phyloP scores from a whole-genome alignment of 1,140 invertebrate species.

The Sitophilus oryzae region DNA sequence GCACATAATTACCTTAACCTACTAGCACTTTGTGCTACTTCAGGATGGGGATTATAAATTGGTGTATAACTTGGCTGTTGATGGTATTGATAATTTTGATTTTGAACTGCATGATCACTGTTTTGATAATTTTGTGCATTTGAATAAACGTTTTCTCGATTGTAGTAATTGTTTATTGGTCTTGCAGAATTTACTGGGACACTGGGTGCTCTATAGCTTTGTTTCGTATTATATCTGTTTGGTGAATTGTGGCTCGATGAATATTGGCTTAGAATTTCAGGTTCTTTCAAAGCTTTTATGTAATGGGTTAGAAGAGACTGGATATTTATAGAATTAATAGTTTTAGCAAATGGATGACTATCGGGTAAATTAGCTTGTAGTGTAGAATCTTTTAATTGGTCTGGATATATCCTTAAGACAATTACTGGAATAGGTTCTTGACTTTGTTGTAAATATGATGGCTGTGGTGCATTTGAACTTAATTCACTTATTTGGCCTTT shows the following conservation, averaged over 20 bases:
- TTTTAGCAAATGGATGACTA: conserved; percentile 48
- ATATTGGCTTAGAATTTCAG: conserved; percentile 14
- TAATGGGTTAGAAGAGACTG: conserved; percentile 41
- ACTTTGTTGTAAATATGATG: conserved; percentile 10
- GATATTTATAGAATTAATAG: conserved; percentile 50
- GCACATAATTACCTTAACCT: no score
- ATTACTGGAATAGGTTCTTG: conserved; percentile 49
- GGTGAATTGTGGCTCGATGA: background rate
- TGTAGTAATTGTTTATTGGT: conserved; percentile 20
- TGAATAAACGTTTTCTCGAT: conserved; percentile 27
- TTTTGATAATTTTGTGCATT: conserved; percentile 9
- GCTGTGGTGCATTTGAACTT: conserved; percentile 27
- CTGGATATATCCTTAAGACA: conserved; percentile 51
- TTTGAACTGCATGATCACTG: background rate
- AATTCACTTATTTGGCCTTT: conserved; percentile 36
- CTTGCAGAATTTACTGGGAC: conserved; percentile 41
- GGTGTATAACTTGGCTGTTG: conserved; percentile 29
- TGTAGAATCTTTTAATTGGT: conserved; percentile 48
- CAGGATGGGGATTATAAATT: no score
- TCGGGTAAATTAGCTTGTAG: conserved; percentile 51
- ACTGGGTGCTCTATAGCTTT: conserved; percentile 14
- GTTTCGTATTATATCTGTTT: no score
- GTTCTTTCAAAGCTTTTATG: conserved; percentile 30
- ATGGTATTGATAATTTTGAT: background rate
- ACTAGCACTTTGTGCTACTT: no score